Evolutionary conservation across 2,113 vertebrate species (phyloP).

Genomic region (Phaethon lepturus): DNA sequence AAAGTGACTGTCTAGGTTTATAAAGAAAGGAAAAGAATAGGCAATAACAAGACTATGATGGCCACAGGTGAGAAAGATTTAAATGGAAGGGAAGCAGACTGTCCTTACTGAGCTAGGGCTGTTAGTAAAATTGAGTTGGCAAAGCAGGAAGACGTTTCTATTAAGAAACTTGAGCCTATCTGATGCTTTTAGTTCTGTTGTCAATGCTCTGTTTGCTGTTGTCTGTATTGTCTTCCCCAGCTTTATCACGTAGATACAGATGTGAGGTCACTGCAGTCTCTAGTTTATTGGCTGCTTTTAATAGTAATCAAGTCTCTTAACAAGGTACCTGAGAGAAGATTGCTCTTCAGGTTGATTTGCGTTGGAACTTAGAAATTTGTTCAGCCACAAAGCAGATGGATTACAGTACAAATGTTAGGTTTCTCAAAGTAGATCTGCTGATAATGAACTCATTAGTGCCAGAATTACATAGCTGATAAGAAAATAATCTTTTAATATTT

Average conservation of each 20-base stretch:
- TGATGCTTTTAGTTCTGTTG: neutral
- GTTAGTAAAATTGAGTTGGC: neutral
- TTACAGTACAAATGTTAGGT: neutral
- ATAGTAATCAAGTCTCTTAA: neutral
- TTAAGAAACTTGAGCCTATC: neutral
- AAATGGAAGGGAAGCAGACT: neutral
- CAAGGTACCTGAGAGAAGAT: neutral
- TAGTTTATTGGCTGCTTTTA: neutral
- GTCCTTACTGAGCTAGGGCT: neutral
- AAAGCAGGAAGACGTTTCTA: neutral
- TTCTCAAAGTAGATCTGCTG: neutral
- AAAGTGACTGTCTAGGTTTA: neutral
- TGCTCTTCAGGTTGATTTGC: neutral
- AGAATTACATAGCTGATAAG: neutral
- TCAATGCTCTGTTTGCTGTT: neutral
- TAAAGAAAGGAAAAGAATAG: neutral
- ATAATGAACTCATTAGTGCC: neutral
- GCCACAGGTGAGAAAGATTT: neutral
- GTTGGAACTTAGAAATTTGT: neutral
- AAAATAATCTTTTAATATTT: neutral
- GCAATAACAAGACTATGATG: neutral
- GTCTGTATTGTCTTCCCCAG: neutral
- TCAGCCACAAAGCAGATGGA: neutral
- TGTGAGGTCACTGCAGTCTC: neutral
- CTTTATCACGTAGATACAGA: neutral